A percentile compares a stretch with the other conserved stretches of the same genome.
These are phyloP conservation scores for Microplitis manilae DNA, from an alignment of 2,888 invertebrate genomes.

Conservation along the genomic window DNA sequence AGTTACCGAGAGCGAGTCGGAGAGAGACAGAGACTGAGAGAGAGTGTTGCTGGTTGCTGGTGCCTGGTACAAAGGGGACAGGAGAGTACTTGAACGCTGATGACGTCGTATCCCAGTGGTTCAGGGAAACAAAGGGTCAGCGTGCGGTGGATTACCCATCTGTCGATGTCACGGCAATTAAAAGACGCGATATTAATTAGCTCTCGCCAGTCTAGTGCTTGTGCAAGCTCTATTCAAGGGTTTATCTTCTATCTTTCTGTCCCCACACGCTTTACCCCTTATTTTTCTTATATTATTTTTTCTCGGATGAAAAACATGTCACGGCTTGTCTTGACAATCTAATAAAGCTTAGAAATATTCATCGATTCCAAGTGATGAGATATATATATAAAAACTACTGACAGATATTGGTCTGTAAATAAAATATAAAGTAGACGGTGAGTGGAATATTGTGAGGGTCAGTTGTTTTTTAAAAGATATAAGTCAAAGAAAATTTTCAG, in stretches of 20 bases:
- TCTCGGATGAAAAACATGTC: too few species aligned
- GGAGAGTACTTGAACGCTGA: slow-evolving; percentile 13
- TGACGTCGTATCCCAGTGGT: slow-evolving; percentile 3
- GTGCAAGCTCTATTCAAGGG: neutral
- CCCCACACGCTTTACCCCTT: neutral
- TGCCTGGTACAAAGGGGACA: neutral
- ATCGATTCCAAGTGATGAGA: too few species aligned
- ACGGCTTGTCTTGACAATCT: too few species aligned
- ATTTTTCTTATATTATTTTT: neutral
- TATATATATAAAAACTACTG: too few species aligned
- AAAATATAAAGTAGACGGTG: too few species aligned
- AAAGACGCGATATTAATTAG: slow-evolving; percentile 61
- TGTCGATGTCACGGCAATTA: slow-evolving; percentile 62
- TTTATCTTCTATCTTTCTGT: slow-evolving; percentile 17
- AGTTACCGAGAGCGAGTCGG: neutral
- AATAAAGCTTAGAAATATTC: too few species aligned
- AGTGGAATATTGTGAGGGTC: too few species aligned
- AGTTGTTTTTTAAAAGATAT: too few species aligned
- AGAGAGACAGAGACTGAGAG: neutral
- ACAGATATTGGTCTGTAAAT: too few species aligned
- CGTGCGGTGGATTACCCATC: slow-evolving; percentile 35
- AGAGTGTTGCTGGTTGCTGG: neutral
- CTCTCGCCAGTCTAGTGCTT: slow-evolving; percentile 14
- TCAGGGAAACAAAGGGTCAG: slow-evolving; percentile 9
- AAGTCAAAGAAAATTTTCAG: too few species aligned